Evolutionary conservation across 2,888 invertebrate species (phyloP).

Genomic region (Timema podura): DNA sequence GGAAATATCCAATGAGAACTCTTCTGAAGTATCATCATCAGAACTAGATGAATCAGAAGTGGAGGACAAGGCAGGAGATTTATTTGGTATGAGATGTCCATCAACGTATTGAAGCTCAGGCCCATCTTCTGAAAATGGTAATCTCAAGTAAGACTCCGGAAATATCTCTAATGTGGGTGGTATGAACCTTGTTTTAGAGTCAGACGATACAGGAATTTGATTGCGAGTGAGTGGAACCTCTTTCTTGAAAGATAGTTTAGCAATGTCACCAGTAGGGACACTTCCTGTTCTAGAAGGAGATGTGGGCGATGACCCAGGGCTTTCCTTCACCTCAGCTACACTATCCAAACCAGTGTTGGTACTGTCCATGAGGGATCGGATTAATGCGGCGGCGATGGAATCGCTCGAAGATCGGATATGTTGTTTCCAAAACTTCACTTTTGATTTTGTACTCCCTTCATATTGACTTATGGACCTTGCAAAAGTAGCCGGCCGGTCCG

Average conservation of each 20-base stretch:
- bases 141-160: conserved; percentile 21
- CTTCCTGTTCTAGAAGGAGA: conserved; percentile 24
- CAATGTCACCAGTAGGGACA: conserved; percentile 9
- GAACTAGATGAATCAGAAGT: conserved; percentile 36
- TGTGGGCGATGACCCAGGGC: conserved; percentile 35
- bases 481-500: conserved; percentile 45
- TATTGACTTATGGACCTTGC: conserved; percentile 3
- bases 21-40: conserved; percentile 47
- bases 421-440: conserved; percentile 18
- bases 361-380: conserved; percentile 51
- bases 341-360: conserved; percentile 25
- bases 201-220: no score
- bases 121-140: conserved; percentile 28
- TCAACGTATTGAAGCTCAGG: conserved; percentile 31
- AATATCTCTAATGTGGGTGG: conserved; percentile 19
- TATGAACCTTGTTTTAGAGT: no score
- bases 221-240: neutral
- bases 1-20: conserved; percentile 28
- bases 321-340: conserved; percentile 38
- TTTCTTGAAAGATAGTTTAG: neutral
- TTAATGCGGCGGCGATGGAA: conserved; percentile 63
- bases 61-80: conserved; percentile 27
- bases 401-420: conserved; percentile 42
- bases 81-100: conserved; percentile 36
- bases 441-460: conserved; percentile 20